Conservation (phyloP, 2,113 vertebrate genomes). For the Myxocyprinus asiaticus region DNA sequence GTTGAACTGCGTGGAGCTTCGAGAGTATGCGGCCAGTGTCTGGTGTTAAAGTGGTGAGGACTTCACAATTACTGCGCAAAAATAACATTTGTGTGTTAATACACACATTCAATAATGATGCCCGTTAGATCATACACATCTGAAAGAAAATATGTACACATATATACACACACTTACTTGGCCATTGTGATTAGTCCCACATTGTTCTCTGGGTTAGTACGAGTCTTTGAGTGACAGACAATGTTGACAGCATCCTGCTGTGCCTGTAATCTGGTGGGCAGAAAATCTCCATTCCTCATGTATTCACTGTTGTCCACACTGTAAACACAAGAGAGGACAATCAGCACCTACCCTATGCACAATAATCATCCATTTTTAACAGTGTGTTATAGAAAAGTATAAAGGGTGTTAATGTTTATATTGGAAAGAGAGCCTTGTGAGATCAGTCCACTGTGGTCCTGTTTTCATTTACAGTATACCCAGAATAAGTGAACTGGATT, state of each 20-base stretch:
- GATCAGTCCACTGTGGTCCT: too few relatives aligned
- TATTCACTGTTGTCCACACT: conserved; percentile 98
- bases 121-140: neutral
- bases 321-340: neutral
- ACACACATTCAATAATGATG: neutral
- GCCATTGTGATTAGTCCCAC: conserved; percentile 96
- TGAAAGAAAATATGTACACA: neutral
- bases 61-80: conserved; percentile 88
- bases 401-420: too few relatives aligned
- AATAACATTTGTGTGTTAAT: neutral
- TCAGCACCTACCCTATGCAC: neutral
- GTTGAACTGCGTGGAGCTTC: conserved; percentile 93
- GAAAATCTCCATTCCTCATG: conserved; percentile 95
- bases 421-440: too few relatives aligned
- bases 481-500: too few relatives aligned
- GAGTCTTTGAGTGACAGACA: conserved; percentile 87
- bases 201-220: conserved; percentile 94
- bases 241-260: conserved; percentile 98
- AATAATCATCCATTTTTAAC: too few relatives aligned
- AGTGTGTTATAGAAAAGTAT: too few relatives aligned
- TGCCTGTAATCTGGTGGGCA: conserved; percentile 92
- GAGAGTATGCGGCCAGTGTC: conserved; percentile 93
- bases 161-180: conserved; percentile 74
- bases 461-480: too few relatives aligned
- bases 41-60: conserved; percentile 91